These are phyloP conservation scores for Damaliscus lunatus DNA, from an alignment of 2,113 vertebrate genomes.

Conservation along the genomic window DNA sequence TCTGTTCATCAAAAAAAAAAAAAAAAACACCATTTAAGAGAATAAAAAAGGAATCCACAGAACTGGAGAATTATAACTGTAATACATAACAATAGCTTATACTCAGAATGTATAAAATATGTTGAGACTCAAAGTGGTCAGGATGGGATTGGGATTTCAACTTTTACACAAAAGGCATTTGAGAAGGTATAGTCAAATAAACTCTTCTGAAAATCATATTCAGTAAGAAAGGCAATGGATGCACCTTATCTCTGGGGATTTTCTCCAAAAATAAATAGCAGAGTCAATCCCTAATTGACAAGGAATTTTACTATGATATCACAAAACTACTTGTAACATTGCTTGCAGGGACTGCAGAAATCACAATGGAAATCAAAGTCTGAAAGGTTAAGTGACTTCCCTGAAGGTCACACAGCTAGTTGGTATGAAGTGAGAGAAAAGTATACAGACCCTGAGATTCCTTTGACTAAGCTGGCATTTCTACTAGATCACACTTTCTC, in stretches of 20 bases:
- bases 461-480: background rate
- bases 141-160: background rate
- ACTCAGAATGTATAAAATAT: slow-evolving; percentile 9
- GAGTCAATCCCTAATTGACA: background rate
- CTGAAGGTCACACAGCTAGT: background rate
- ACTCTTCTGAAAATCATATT: slow-evolving; percentile 33
- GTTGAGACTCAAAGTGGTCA: background rate
- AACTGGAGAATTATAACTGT: background rate
- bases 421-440: background rate
- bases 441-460: background rate
- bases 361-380: background rate
- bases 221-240: background rate
- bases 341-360: background rate
- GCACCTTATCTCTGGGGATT: background rate
- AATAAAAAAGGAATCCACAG: slow-evolving; percentile 27
- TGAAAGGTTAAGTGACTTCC: background rate
- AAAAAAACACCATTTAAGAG: background rate
- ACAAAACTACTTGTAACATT: background rate
- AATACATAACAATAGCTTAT: background rate
- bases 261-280: slow-evolving; percentile 37
- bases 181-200: background rate
- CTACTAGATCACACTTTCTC: background rate
- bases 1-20: background rate
- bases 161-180: background rate
- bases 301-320: background rate